Conservation (phyloP, 2,797 vertebrate species). For the Galagoides demidoff region DNA sequence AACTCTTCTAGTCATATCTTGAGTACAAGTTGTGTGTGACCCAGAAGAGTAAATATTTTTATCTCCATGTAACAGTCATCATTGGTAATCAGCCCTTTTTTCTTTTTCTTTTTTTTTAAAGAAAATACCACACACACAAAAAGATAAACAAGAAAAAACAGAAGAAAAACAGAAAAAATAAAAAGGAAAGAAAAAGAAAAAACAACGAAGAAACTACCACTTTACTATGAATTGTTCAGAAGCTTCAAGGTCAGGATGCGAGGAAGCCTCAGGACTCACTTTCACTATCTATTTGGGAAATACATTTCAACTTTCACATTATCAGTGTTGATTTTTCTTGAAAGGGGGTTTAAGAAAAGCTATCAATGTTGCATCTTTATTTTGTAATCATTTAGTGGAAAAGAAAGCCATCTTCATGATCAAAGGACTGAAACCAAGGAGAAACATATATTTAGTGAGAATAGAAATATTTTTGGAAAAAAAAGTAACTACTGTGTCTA, state of each 20-base stretch:
- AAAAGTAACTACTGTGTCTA: not conserved
- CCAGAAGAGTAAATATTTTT: not conserved
- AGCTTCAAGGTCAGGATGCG: not conserved
- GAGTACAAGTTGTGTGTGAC: not conserved
- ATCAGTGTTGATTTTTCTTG: not conserved
- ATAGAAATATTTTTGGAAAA: not conserved
- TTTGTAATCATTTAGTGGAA: not conserved
- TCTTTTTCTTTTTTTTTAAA: not conserved
- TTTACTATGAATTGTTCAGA: constrained; percentile 32
- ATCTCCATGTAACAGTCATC: not conserved
- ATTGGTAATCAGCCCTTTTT: not conserved
- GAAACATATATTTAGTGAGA: constrained; percentile 30
- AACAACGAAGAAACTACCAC: not conserved
- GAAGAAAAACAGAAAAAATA: too few relatives aligned
- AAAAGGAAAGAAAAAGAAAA: not conserved
- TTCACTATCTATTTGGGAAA: not conserved
- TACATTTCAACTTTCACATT: not conserved
- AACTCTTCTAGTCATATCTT: not conserved
- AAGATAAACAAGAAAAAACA: too few relatives aligned
- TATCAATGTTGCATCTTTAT: not conserved
- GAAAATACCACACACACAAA: not conserved
- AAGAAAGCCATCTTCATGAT: not conserved
- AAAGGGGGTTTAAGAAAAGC: not conserved
- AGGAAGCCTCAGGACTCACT: not conserved
- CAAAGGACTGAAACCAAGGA: not conserved